A percentile compares a stretch with the other conserved stretches of the same genome.
Conservation (phyloP, 2,113 vertebrate genomes). For the Crotalus viridis region DNA sequence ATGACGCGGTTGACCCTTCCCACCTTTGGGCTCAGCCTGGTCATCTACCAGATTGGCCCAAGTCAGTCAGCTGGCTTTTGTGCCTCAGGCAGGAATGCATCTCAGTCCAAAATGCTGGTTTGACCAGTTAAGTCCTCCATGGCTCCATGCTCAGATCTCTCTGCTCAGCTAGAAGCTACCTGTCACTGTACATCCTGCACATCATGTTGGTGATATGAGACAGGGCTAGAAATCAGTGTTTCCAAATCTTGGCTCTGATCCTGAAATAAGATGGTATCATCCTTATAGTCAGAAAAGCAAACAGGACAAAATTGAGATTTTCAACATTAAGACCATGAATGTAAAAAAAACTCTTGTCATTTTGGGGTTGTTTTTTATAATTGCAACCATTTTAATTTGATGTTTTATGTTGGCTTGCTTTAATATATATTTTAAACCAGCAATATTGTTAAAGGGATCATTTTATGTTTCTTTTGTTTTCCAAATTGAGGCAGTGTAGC, state of each 20-base stretch:
- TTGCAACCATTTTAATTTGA: not conserved
- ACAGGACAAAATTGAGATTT: not conserved
- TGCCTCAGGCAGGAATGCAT: not conserved
- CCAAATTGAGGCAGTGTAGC: not conserved
- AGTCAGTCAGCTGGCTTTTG: not conserved
- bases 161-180: not conserved
- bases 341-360: not conserved
- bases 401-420: not conserved
- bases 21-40: not conserved
- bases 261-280: not conserved
- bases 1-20: not conserved
- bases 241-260: not conserved
- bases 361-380: not conserved
- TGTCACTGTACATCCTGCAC: not conserved
- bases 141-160: not conserved
- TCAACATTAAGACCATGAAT: not conserved
- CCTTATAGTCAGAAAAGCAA: not conserved
- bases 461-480: not conserved
- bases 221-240: not conserved
- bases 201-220: not conserved
- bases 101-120: not conserved
- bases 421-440: not conserved
- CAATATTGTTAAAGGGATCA: not conserved
- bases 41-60: not conserved
- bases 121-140: not conserved